Percentiles rank a stretch among this genome's conserved stretches.
These are phyloP conservation scores for Halyomorpha halys DNA, from an alignment of 1,140 invertebrate species.

Conservation along the genomic window DNA sequence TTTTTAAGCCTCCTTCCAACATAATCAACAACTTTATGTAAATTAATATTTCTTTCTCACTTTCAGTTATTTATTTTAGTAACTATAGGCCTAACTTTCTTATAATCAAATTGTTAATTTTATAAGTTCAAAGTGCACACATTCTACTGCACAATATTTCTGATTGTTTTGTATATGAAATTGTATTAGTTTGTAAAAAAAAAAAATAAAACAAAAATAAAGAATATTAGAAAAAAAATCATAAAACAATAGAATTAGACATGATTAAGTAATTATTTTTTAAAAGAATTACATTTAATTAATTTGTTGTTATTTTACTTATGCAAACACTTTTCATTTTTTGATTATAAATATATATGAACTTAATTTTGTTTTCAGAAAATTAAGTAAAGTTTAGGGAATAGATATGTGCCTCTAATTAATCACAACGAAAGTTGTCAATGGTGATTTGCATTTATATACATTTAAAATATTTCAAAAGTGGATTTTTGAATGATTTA, in stretches of 20 bases:
- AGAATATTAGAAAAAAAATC: too few relatives aligned
- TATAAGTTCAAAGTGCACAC: slow-evolving; percentile 12
- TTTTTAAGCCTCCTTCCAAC: slow-evolving; percentile 22
- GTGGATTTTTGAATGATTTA: too few relatives aligned
- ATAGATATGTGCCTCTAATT: slow-evolving; percentile 18
- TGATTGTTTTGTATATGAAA: slow-evolving; percentile 5
- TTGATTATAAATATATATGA: too few relatives aligned
- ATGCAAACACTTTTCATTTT: too few relatives aligned
- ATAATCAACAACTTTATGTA: background rate
- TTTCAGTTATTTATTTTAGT: slow-evolving; percentile 10
- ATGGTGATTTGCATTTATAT: too few relatives aligned
- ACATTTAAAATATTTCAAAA: background rate
- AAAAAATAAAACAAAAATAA: background rate
- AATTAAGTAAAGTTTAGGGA: slow-evolving; percentile 3
- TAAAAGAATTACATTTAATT: too few relatives aligned
- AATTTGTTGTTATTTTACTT: too few relatives aligned
- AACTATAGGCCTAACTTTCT: slow-evolving; percentile 21
- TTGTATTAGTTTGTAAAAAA: background rate
- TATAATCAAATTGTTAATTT: slow-evolving; percentile 6
- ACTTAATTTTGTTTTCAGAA: background rate
- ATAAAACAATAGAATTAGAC: too few relatives aligned
- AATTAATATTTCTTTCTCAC: background rate
- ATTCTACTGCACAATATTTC: slow-evolving; percentile 7
- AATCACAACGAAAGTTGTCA: too few relatives aligned
- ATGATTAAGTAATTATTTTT: too few relatives aligned